phyloP scores from a whole-genome alignment of 2,888 invertebrate species.

The Dilophus febrilis region DNA sequence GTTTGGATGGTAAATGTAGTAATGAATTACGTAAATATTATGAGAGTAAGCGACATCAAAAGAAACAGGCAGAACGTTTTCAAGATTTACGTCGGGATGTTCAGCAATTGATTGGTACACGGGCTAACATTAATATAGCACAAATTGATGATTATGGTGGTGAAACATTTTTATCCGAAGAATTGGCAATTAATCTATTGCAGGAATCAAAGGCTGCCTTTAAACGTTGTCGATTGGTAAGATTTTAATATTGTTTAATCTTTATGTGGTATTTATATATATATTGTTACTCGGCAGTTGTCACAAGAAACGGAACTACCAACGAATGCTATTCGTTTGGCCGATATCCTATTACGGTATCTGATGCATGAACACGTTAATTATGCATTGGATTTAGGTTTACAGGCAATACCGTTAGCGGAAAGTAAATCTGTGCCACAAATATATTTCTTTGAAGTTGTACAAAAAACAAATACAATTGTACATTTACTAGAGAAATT shows the following conservation, averaged over 20 bases:
- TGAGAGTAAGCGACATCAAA: slow-evolving; percentile 83
- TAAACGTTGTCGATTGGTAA: slow-evolving; percentile 65
- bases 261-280: neutral
- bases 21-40: slow-evolving; percentile 72
- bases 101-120: slow-evolving; percentile 80
- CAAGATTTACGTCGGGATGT: slow-evolving; percentile 85
- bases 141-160: slow-evolving; percentile 93
- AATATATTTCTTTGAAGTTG: slow-evolving; percentile 84
- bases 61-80: slow-evolving; percentile 79
- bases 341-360: slow-evolving; percentile 71
- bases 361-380: slow-evolving; percentile 85
- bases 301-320: slow-evolving; percentile 65
- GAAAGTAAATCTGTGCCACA: slow-evolving; percentile 75
- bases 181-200: slow-evolving; percentile 77
- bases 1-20: slow-evolving; percentile 61
- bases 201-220: slow-evolving; percentile 84
- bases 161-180: slow-evolving; percentile 91
- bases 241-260: slow-evolving; percentile 12
- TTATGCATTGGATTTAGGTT: slow-evolving; percentile 85
- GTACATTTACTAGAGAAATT: slow-evolving; percentile 86
- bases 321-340: slow-evolving; percentile 57
- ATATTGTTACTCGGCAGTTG: slow-evolving; percentile 34
- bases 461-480: slow-evolving; percentile 84
- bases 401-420: slow-evolving; percentile 74
- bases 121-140: slow-evolving; percentile 84